A percentile compares a stretch with the other conserved stretches of the same genome.
These are phyloP conservation scores for Leuciscus waleckii DNA, from an alignment of 2,797 vertebrate genomes.

Conservation along the genomic window DNA sequence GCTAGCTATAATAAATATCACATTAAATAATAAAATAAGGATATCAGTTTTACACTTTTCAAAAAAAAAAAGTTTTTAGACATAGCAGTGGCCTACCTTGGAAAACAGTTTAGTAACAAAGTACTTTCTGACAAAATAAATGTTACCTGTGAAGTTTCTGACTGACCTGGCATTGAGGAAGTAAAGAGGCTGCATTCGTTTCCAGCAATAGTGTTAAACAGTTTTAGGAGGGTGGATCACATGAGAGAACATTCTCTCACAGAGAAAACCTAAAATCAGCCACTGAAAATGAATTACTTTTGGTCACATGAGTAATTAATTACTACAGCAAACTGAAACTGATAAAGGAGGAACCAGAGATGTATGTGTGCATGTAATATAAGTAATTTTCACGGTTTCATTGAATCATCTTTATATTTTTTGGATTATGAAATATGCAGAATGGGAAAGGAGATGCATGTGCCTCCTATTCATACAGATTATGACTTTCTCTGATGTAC, in stretches of 20 bases:
- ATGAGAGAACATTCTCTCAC: neutral
- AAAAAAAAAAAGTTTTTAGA: too few relatives aligned
- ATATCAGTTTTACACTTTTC: neutral
- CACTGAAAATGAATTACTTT: neutral
- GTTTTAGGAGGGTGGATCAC: neutral
- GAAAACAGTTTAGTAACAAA: neutral
- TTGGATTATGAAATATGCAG: neutral
- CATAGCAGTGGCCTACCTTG: neutral
- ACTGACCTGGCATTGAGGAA: neutral
- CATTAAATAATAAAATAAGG: neutral
- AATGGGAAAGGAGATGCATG: neutral
- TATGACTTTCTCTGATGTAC: neutral
- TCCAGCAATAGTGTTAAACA: neutral
- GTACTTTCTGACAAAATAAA: neutral
- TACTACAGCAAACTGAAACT: neutral
- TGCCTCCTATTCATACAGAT: neutral
- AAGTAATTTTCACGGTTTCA: neutral
- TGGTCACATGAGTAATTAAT: neutral
- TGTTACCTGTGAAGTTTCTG: neutral
- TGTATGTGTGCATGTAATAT: neutral
- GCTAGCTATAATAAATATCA: neutral
- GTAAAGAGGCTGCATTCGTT: neutral
- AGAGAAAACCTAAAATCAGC: neutral
- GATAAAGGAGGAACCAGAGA: neutral
- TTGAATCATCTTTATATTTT: neutral